These are phyloP conservation scores for Thinocorus orbignyianus DNA, from an alignment of 2,113 vertebrate genomes.

Conservation along the genomic window DNA sequence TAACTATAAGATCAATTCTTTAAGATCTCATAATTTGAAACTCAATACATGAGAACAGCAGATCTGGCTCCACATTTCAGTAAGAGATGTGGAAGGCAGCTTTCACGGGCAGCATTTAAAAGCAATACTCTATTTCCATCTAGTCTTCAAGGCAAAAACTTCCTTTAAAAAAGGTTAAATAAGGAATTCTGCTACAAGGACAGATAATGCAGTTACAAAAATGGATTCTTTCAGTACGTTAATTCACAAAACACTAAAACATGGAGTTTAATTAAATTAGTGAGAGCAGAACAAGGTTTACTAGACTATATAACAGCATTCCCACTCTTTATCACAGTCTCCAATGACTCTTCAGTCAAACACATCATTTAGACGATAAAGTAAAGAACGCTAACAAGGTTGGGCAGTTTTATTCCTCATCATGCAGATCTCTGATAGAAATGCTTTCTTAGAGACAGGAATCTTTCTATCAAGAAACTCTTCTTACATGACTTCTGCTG, in stretches of 20 bases:
- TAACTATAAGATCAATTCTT: not conserved
- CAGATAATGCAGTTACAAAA: not conserved
- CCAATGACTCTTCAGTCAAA: not conserved
- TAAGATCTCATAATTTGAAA: not conserved
- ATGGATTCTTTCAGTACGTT: not conserved
- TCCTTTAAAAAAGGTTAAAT: not conserved
- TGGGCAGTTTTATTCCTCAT: not conserved
- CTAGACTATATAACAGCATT: not conserved
- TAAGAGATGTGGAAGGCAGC: not conserved
- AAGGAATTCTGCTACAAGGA: not conserved
- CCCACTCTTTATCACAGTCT: not conserved
- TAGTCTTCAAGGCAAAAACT: not conserved
- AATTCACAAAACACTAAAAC: not conserved
- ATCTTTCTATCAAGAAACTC: not conserved
- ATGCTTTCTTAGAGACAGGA: not conserved
- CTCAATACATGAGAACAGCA: not conserved
- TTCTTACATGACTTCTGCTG: not conserved
- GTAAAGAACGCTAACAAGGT: not conserved
- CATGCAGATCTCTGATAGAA: not conserved
- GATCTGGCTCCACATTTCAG: not conserved
- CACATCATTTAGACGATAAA: not conserved
- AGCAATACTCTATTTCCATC: not conserved
- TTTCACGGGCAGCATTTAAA: not conserved
- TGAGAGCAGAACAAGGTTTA: not conserved
- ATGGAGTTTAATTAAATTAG: not conserved